Evolutionary conservation across 2,113 vertebrate genomes (phyloP), one percentile per base, ranked within the genome.

Genomic region (Columbina picui): DNA sequence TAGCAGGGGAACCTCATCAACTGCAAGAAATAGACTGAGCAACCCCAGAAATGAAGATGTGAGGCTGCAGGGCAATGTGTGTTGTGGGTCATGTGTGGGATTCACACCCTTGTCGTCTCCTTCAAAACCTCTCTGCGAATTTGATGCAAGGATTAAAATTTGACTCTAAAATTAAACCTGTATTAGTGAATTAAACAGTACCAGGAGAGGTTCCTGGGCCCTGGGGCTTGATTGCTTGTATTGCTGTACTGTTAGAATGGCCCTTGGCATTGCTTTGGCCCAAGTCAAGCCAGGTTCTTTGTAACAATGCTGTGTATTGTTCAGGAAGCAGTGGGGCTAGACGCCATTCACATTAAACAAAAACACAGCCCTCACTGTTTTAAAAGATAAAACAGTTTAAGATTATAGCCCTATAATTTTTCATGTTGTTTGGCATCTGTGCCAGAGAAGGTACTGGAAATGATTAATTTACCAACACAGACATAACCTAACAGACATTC

Each of bases 141-240:
- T 81, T 36, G 12, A 25, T 69, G 25, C 32, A 79, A 26, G 11
- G 18, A 57, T 61, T 68, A 71, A 93, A 82, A 56, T 71, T 47
- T 71, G 2, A 63, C 20, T 84, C 18, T 60, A 14, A 92, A 80
- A 23, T 78, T 88, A 47, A 90, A 50, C 32, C 7, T 50, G 2
- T 57, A 16, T 61, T 87, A 70, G 20, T 55, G 78, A 94, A 70
- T 56, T 38, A 65, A 96, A 87, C 13, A 59, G 10, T 70, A 67
- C 4, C 4, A 23, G 18, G 5, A 14, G 4, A 2, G 2, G 6
- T 50, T 93, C 29, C 47, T 1, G 6, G 39, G 13, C 25, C n/a
- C 25, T 70, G 27, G 8, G 19, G 3, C 26, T 84, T 57, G n/a
- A 39, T 49, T 77, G 2, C 14, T 67, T 65, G 16, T 25, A 34